Evolutionary conservation across 35 echinoderm and acorn worm genomes (phyloP).

Genomic region (Apostichopus parvimensis): DNA sequence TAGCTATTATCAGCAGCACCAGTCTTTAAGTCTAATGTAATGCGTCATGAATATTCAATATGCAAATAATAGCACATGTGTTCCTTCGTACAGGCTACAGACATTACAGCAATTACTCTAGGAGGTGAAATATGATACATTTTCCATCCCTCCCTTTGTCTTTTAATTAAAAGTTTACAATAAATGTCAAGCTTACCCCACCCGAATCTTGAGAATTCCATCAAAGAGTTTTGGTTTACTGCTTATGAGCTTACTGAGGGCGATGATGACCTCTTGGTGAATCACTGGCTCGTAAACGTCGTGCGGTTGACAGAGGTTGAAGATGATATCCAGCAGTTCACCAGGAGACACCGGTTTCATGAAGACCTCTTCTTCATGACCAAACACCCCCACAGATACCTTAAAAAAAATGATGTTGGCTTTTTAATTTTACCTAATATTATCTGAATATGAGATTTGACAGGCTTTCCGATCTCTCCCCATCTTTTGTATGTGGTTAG

Average conservation of each 20-base stretch:
- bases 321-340: constrained; percentile 73
- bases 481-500: no score
- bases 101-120: no score
- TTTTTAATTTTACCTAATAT: no score
- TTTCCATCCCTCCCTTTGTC: no score
- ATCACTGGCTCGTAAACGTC: constrained; percentile 77
- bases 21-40: no score
- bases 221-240: constrained; percentile 75
- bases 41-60: no score
- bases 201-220: constrained; percentile 86
- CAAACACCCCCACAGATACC: constrained; percentile 91
- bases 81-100: no score
- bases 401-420: not conserved
- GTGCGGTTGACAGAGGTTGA: constrained; percentile 68
- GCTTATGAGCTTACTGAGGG: constrained; percentile 74
- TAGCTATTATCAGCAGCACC: no score
- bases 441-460: no score
- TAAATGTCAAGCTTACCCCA: constrained; percentile 65
- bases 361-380: constrained; percentile 87
- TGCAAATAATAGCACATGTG: no score
- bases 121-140: no score
- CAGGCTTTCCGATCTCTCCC: no score
- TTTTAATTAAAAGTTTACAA: constrained; percentile 56
- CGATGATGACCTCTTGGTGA: constrained; percentile 91
- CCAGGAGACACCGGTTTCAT: constrained; percentile 66